Percentiles rank a stretch among this genome's conserved stretches.
These are phyloP conservation scores for Varroa destructor DNA, from an alignment of 1,140 invertebrate genomes.

Conservation along the genomic window DNA sequence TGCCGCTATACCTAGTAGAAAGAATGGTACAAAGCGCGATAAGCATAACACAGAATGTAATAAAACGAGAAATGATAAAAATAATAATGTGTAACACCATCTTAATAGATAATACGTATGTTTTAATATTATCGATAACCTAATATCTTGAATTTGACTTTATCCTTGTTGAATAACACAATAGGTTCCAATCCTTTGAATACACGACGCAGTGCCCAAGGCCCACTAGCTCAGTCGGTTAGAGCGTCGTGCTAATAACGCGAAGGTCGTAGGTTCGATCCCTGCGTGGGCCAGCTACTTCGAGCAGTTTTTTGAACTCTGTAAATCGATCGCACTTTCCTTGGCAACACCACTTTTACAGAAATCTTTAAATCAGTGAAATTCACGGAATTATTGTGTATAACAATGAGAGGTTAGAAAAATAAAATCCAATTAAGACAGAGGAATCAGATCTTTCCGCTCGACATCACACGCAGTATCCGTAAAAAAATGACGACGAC, in stretches of 20 bases:
- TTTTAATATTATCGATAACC: neutral
- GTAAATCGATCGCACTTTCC: no score
- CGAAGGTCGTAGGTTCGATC: conserved; percentile 28
- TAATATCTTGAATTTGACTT: neutral
- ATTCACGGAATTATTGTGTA: neutral
- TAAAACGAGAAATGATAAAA: neutral
- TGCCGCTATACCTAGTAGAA: neutral
- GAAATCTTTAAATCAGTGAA: neutral
- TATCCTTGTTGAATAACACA: neutral
- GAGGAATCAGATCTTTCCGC: no score
- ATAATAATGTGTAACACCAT: neutral
- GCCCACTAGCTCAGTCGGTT: conserved; percentile 28
- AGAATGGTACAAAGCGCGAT: neutral
- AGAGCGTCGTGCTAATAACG: conserved; percentile 29
- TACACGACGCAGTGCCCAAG: neutral
- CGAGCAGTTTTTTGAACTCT: neutral
- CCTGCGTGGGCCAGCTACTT: conserved; percentile 23
- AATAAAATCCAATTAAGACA: no score
- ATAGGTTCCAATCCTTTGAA: neutral
- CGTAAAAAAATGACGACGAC: no score
- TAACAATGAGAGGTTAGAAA: neutral
- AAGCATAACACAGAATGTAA: neutral
- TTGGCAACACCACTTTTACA: neutral
- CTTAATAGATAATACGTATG: neutral
- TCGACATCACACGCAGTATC: no score